Conservation (phyloP, 2,888 invertebrate genomes). For the Hemithea aestivaria region DNA sequence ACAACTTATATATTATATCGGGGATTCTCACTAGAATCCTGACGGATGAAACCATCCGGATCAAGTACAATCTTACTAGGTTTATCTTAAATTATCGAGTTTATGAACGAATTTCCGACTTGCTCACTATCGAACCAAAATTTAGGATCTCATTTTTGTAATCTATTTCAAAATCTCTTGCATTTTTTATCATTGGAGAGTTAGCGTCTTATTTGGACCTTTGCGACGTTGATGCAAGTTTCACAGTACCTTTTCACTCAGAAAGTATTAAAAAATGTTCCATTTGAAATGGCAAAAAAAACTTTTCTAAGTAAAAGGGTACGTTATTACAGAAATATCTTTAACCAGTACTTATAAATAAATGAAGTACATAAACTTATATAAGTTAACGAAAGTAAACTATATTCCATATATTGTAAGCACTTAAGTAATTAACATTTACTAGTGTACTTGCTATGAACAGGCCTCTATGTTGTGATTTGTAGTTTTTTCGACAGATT, state of each 20-base stretch:
- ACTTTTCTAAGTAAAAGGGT: too few species aligned
- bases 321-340: too few species aligned
- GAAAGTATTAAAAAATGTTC: constrained; percentile 18
- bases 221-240: constrained; percentile 5
- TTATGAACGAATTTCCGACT: constrained; percentile 65
- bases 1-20: constrained; percentile 39
- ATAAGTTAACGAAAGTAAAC: constrained; percentile 61
- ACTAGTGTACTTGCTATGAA: constrained; percentile 54
- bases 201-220: constrained; percentile 19
- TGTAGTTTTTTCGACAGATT: constrained; percentile 67
- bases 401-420: constrained; percentile 68
- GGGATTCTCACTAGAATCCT: constrained; percentile 38
- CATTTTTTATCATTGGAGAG: constrained; percentile 24
- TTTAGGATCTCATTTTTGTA: constrained; percentile 70
- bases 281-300: too few species aligned
- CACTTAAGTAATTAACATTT: constrained; percentile 60
- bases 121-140: constrained; percentile 73
- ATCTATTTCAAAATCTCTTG: constrained; percentile 32
- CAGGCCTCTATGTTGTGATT: constrained; percentile 69
- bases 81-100: constrained; percentile 43
- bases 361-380: constrained; percentile 64
- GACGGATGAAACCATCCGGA: too few species aligned
- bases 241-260: constrained; percentile 29
- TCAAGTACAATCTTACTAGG: constrained; percentile 66
- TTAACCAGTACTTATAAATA: constrained; percentile 54